Evolutionary conservation across 64 coral and sea anemone species (phyloP).

Genomic region (Dendronephthya gigantea): DNA sequence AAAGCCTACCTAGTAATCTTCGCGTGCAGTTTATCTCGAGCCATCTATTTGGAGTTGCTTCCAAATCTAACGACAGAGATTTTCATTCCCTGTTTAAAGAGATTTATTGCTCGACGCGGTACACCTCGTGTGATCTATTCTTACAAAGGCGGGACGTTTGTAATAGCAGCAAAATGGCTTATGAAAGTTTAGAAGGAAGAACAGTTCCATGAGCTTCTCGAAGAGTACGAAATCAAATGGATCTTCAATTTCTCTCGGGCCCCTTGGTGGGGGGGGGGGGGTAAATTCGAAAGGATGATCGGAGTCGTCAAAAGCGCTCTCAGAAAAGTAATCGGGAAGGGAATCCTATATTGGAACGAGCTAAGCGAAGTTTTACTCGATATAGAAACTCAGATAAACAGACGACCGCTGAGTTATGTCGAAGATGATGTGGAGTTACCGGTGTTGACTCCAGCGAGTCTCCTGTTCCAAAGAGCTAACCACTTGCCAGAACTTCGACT

Average conservation of each 20-base stretch:
- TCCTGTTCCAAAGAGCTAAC: background rate
- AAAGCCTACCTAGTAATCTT: no score
- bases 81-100: background rate
- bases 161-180: constrained; percentile 13
- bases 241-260: no score
- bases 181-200: background rate
- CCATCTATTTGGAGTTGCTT: no score
- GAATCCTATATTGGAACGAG: background rate
- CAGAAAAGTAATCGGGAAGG: background rate
- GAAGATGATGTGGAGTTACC: constrained; percentile 10
- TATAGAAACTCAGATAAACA: constrained; percentile 6
- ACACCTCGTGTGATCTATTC: background rate
- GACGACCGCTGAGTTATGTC: constrained; percentile 11
- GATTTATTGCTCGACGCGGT: constrained; percentile 10
- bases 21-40: no score
- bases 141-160: background rate
- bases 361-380: constrained; percentile 14
- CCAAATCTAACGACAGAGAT: no score
- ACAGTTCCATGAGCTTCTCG: no score
- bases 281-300: constrained; percentile 32
- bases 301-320: constrained; percentile 24
- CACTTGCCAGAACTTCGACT: background rate
- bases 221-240: no score
- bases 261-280: no score
- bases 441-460: background rate